These are phyloP conservation scores for Montifringilla adamsi DNA, from an alignment of 2,113 vertebrate genomes.

Conservation along the genomic window DNA sequence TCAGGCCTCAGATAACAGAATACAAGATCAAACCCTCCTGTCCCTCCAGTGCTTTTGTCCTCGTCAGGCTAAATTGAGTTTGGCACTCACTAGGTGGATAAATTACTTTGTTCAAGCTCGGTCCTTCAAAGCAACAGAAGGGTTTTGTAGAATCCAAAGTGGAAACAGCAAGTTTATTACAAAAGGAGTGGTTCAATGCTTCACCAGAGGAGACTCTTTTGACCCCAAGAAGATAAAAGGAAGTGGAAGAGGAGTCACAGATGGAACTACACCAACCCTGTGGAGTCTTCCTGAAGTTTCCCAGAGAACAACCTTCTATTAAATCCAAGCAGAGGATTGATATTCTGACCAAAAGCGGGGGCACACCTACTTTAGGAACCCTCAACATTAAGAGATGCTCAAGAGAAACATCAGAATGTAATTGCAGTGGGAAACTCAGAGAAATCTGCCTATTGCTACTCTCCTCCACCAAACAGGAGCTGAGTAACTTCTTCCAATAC, in stretches of 20 bases:
- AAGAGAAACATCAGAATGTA: background rate
- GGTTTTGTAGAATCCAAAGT: background rate
- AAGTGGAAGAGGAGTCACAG: background rate
- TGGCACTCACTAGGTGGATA: background rate
- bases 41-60: background rate
- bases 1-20: background rate
- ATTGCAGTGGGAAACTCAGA: background rate
- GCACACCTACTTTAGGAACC: background rate
- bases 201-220: background rate
- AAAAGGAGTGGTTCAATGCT: background rate
- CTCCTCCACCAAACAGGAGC: background rate
- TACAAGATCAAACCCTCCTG: background rate
- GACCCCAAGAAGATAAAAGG: background rate
- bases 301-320: background rate
- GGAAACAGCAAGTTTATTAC: background rate
- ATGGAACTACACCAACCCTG: background rate
- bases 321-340: background rate
- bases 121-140: background rate
- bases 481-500: background rate
- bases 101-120: background rate
- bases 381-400: background rate
- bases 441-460: background rate
- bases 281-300: background rate
- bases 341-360: fast-evolving
- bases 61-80: background rate